phyloP scores from a whole-genome alignment of 2,113 vertebrate species.

The Tauraco erythrolophus region DNA sequence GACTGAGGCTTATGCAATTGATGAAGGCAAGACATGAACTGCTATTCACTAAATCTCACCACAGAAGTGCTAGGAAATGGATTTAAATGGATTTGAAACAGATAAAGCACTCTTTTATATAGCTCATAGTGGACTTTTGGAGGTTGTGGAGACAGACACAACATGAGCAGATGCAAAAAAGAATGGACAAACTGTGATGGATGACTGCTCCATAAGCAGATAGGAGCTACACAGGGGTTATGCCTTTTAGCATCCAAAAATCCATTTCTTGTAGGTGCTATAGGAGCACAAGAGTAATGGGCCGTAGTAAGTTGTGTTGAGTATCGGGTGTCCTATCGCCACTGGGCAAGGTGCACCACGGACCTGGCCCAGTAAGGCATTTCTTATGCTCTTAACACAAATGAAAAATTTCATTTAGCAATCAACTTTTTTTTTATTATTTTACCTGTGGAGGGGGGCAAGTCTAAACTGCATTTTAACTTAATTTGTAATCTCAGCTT shows the following conservation, averaged over 20 bases:
- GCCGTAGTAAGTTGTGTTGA: not conserved
- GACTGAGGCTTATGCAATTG: not conserved
- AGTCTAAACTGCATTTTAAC: not conserved
- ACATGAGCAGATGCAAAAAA: not conserved
- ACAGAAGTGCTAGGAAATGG: not conserved
- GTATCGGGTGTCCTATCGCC: rapidly evolving
- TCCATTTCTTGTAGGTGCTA: not conserved
- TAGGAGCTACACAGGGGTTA: not conserved
- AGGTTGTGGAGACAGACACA: not conserved
- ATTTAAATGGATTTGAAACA: not conserved
- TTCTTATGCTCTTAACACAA: not conserved
- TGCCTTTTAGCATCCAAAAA: not conserved
- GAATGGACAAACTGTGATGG: not conserved
- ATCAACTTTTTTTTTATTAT: not conserved
- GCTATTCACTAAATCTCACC: not conserved
- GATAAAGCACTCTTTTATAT: not conserved
- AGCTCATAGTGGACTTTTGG: not conserved
- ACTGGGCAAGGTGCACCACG: not conserved
- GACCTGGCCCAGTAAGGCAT: not conserved
- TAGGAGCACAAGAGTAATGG: not conserved
- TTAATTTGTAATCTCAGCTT: not conserved
- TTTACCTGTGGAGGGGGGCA: rapidly evolving
- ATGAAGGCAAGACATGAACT: not conserved
- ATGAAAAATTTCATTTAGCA: not conserved
- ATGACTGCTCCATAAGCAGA: not conserved